phyloP scores from a whole-genome alignment of 2,888 invertebrate species.

The Himalopsyche japonica region DNA sequence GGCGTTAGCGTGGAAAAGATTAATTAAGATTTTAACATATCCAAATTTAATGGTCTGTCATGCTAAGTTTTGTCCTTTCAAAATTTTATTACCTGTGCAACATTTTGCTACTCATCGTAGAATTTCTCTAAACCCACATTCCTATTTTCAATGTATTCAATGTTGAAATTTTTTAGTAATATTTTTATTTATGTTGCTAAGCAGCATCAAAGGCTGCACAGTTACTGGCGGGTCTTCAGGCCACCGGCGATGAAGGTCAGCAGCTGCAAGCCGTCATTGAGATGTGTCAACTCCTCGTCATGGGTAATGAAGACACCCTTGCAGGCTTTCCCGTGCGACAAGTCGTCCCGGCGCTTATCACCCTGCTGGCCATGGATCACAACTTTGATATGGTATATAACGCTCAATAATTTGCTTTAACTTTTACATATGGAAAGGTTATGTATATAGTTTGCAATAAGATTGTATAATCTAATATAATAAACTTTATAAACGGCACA shows the following conservation, averaged over 20 bases:
- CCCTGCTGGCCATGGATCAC: slow-evolving; percentile 92
- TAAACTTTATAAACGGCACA: too few relatives aligned
- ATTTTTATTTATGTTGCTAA: slow-evolving; percentile 27
- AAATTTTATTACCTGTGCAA: too few relatives aligned
- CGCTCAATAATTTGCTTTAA: background rate
- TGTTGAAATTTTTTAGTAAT: background rate
- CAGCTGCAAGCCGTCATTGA: slow-evolving; percentile 96
- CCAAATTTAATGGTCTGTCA: too few relatives aligned
- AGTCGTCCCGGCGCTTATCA: slow-evolving; percentile 93
- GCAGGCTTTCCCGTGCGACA: slow-evolving; percentile 98
- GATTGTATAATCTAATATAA: background rate
- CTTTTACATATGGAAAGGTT: too few relatives aligned
- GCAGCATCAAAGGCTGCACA: slow-evolving; percentile 91
- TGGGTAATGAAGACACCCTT: slow-evolving; percentile 98
- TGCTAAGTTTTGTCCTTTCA: too few relatives aligned
- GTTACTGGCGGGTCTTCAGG: slow-evolving; percentile 87
- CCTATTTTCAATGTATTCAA: too few relatives aligned
- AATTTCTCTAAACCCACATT: too few relatives aligned
- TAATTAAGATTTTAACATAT: too few relatives aligned
- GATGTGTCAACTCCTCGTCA: slow-evolving; percentile 97
- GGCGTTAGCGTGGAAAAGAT: too few relatives aligned
- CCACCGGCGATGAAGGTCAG: slow-evolving; percentile 92
- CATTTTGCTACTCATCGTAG: too few relatives aligned
- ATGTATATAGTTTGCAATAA: background rate
- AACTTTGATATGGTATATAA: slow-evolving; percentile 91